These are phyloP conservation scores for Sarcophaga carnaria DNA, from an alignment of 2,888 invertebrate genomes.

Conservation along the genomic window DNA sequence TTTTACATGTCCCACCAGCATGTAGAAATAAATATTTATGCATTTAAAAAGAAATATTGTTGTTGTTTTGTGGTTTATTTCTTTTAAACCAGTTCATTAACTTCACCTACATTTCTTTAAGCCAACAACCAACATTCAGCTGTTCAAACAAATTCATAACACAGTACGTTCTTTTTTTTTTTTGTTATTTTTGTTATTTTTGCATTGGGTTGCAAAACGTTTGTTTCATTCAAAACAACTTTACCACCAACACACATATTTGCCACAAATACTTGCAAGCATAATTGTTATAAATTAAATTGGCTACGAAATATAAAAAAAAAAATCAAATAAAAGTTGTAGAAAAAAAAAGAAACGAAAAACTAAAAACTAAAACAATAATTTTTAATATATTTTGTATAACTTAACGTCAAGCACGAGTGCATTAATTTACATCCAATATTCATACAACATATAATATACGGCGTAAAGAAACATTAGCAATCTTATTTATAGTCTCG, in stretches of 20 bases:
- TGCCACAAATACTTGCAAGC: neutral
- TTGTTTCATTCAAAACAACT: constrained; percentile 29
- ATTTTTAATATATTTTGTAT: constrained; percentile 57
- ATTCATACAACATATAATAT: constrained; percentile 18
- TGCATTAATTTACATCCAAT: constrained; percentile 68
- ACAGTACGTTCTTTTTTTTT: neutral
- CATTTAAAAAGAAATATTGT: neutral
- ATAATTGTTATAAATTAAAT: constrained; percentile 54
- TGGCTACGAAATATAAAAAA: constrained; percentile 32
- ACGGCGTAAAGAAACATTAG: constrained; percentile 38
- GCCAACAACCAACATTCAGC: constrained; percentile 31
- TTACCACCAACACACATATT: neutral
- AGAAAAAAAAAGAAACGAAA: constrained; percentile 16
- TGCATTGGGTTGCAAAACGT: constrained; percentile 27
- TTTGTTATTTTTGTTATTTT: neutral
- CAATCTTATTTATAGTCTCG: constrained; percentile 26
- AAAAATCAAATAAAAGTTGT: neutral
- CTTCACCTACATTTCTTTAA: constrained; percentile 42
- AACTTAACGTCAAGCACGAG: constrained; percentile 68
- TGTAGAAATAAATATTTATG: neutral
- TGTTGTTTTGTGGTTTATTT: constrained; percentile 16
- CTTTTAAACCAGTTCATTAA: constrained; percentile 62
- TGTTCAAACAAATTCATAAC: constrained; percentile 7
- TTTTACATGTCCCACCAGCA: neutral
- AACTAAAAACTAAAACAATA: constrained; percentile 19